Percentiles rank a stretch among this genome's conserved stretches.
phyloP scores from a whole-genome alignment of 2,888 invertebrate species.

The Luffia ferchaultella region DNA sequence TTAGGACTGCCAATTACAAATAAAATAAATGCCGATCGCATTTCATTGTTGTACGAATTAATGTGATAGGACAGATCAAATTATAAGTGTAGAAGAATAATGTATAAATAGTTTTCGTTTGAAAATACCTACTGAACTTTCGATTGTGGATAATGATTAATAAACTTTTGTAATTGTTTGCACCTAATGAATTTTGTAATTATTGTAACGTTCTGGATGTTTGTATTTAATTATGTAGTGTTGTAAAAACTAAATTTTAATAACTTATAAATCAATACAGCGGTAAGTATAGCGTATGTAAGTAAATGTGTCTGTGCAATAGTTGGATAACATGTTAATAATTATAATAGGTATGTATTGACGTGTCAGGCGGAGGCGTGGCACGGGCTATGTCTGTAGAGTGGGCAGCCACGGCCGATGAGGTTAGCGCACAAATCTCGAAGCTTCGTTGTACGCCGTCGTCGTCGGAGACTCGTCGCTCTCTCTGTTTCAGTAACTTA shows the following conservation, averaged over 20 bases:
- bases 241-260: slow-evolving; percentile 46
- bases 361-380: slow-evolving; percentile 10
- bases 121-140: slow-evolving; percentile 26
- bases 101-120: slow-evolving; percentile 40
- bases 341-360: slow-evolving; percentile 29
- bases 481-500: background rate
- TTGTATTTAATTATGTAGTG: slow-evolving; percentile 56
- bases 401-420: background rate
- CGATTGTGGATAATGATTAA: slow-evolving; percentile 30
- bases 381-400: background rate
- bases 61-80: slow-evolving; percentile 49
- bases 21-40: slow-evolving; percentile 39
- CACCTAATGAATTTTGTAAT: slow-evolving; percentile 58
- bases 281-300: slow-evolving; percentile 41
- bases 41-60: slow-evolving; percentile 49
- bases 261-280: slow-evolving; percentile 53
- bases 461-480: background rate
- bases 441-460: background rate
- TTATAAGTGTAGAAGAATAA: slow-evolving; percentile 20
- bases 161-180: slow-evolving; percentile 53
- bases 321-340: slow-evolving; percentile 28
- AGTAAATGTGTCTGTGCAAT: slow-evolving; percentile 62
- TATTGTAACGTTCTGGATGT: slow-evolving; percentile 60
- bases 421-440: background rate
- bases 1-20: slow-evolving; percentile 55